Evolutionary conservation across 1,140 invertebrate species (phyloP).

Genomic region (Acromyrmex echinatior): DNA sequence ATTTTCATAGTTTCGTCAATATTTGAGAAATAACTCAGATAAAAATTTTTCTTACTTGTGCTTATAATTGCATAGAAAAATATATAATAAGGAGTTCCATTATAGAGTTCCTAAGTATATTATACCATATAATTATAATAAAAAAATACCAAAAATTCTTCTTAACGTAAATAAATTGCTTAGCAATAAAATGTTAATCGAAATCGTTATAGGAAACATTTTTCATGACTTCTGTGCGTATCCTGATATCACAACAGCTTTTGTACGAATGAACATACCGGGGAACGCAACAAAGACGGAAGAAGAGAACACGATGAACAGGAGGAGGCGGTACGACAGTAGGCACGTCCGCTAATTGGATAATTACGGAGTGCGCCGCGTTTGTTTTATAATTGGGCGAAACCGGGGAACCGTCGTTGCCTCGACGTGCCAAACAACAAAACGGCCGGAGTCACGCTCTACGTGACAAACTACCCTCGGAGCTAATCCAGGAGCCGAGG

Average conservation of each 20-base stretch:
- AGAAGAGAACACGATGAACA: slow-evolving; percentile 18
- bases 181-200: neutral
- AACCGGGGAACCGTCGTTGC: slow-evolving; percentile 77
- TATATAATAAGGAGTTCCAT: too few species aligned
- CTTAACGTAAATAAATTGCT: neutral
- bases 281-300: slow-evolving; percentile 32
- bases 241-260: slow-evolving; percentile 29
- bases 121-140: too few species aligned
- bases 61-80: too few species aligned
- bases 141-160: too few species aligned
- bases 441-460: slow-evolving; percentile 85
- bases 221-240: neutral
- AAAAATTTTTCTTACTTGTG: too few species aligned
- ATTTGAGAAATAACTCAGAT: too few species aligned
- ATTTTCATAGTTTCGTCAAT: neutral
- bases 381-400: slow-evolving; percentile 87
- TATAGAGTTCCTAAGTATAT: too few species aligned
- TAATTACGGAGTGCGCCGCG: slow-evolving; percentile 85
- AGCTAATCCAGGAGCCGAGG: slow-evolving; percentile 82
- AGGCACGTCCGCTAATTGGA: slow-evolving; percentile 85
- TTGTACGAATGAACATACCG: slow-evolving; percentile 59
- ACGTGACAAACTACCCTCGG: slow-evolving; percentile 86
- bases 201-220: neutral
- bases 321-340: slow-evolving; percentile 35
- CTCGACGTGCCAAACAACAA: slow-evolving; percentile 86